Base-by-base conservation (phyloP, 2,113 vertebrate species). In the Romanogobio albipinnatus region DNA sequence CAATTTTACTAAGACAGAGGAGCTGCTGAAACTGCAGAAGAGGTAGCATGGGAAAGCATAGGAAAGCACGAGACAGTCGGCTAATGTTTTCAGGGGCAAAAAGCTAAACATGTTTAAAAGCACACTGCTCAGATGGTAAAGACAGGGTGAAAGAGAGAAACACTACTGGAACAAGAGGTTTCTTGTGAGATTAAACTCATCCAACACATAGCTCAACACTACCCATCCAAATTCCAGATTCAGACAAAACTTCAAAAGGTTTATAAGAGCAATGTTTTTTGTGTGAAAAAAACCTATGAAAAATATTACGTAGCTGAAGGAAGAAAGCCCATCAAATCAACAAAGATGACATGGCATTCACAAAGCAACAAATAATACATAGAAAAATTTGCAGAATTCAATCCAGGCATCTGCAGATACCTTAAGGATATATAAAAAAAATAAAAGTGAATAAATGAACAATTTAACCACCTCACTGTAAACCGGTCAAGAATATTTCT, bases 31-130 rank as follows among this genome's bases (percentile, higher is more conserved):
- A 61, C 43, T 11, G 14, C 22, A 36, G n/a, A 62, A 56, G 9
- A 62, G 1, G 29, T n/a, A 33, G 64, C 39, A 82, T 53, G 33
- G 29, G 36, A 68, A 62, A 56, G 74, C 61, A 82, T 14, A 33
- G 39, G 45, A 66, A 36, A 59, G 53, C 76, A 77, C 59, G 39
- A 82, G 26, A 62, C 22, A 45, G 10, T 53, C 66, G 29, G 76
- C 53, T 59, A 43, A 78, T 61, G 36, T 58, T 36, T 76, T 76
- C 51, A 78, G 6, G 33, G 33, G 43, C n/a, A 19, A 49, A 51
- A 51, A 29, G n/a, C 10, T 9, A n/a, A 19, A 43, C 11, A 77
- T 58, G 76, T 77, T 58, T 14, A 43, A 59, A 59, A 26, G 29
- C 1, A 56, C 53, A 77, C 29, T 8, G 36, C 11, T 39, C 17